phyloP scores from a whole-genome alignment of 2,113 vertebrate species.

The western clawed frog (Xenopus tropicalis) region UCB_Xtro_10.0 CM004452.2:36273501-36274000 shows the following conservation, averaged over 20 bases:
- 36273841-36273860: not conserved
- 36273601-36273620: not conserved
- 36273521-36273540: not conserved
- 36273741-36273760: not conserved
- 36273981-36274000: not conserved
- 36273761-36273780: slow-evolving; percentile 4
- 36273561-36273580: slow-evolving; percentile 2
- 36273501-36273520: not conserved
- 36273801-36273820: not conserved
- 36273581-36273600: not conserved
- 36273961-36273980: not conserved
- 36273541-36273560: not conserved
- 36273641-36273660: not conserved
- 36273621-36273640: not conserved
- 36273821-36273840: slow-evolving; percentile 2
- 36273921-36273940: slow-evolving; percentile 1
- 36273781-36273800: not conserved
- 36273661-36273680: slow-evolving; percentile 7
- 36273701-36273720: slow-evolving; percentile 6
- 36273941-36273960: not conserved
- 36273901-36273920: not conserved
- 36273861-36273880: not conserved
- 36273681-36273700: slow-evolving; percentile 13
- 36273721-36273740: not conserved
- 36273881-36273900: not conserved